Evolutionary conservation across 2,888 invertebrate species (phyloP), one percentile per base, ranked within the genome.

Genomic region (Proisotoma minuta): DNA sequence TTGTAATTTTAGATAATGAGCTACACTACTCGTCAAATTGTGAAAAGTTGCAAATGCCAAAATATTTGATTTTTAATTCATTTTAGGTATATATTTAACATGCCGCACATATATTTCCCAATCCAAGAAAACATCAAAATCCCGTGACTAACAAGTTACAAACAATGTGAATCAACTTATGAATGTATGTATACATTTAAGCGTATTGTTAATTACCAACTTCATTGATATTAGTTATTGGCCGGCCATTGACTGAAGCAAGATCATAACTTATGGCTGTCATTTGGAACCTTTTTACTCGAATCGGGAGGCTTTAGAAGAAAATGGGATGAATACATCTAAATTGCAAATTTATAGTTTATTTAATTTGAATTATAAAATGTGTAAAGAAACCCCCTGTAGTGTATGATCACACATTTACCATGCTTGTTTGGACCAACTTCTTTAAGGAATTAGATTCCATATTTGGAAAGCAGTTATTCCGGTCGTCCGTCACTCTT

Each of bases 391-490:
- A 26, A 52, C 52, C 52, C 52, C 52, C 52, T 27, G 52, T 26
- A 52, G 57, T 62, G 62, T 53, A 52, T 51, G 57, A 57, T 57
- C 62, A 52, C 57, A 52, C 62, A 57, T 57, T 57, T 62, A 43
- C 29, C 29, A 57, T 51, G 57, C 39, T 52, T 57, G 57, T 51
- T 57, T 52, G 52, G 52, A 52, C 28, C 28, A 52, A 52, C 52
- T 52, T 52, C 52, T 52, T 49, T 52, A 52, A 52, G 52, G 52
- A 28, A 50, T 57, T 57, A 51, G 61, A 53, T 26, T 58, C 69
- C 69, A 57, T 65, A 62, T 69, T 61, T 61, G 69, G 69, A 66
- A 69, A 63, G 61, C 60, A 64, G 66, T 64, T 69, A 69, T 62
- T 66, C 69, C 59, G 58, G 63, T 69, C 60, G 59, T 52, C 26